Evolutionary conservation across 2,888 invertebrate genomes (phyloP), one percentile per base, ranked within the genome.

Genomic region (Xestia sexstrigata): DNA sequence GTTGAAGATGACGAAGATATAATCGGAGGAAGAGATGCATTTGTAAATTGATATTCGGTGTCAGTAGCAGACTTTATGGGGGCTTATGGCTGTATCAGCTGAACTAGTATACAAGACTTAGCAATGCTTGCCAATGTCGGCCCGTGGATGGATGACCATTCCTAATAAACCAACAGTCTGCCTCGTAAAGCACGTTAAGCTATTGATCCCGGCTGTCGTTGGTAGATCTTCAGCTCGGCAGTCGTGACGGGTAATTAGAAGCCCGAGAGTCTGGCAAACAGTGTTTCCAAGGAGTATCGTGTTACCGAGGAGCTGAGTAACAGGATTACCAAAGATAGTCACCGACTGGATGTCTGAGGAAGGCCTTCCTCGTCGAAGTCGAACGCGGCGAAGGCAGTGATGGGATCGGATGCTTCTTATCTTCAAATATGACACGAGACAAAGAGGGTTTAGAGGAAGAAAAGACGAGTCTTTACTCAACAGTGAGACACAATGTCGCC

Each of bases 1-100:
- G 83, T 35, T 15, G 0, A n/a, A 69, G 35, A 76, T 68, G 79
- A 78, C 78, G 83, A 49, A 68, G 30, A 39, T 47, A 26, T 7
- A 23, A 35, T 15, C 68, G 17, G 11, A 55, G 55, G 52, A 47
- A n/a, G 6, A 42, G 35, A 63, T 79, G 30, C 67, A 83, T 78
- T 45, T 15, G 26, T 23, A 35, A 78, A 62, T 20, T 55, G 15
- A 67, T 45, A n/a, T 75, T 65, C 9, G 62, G 62, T 35, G 62
- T 62, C 62, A 17, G 60, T 30, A 1, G 8, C 8, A 30, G 60
- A 30, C 17, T 30, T 26, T 58, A n/a, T n/a, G n/a, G n/a, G n/a
- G n/a, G n/a, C n/a, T n/a, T n/a, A n/a, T n/a, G n/a, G n/a, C n/a
- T n/a, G n/a, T n/a, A n/a, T n/a, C n/a, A n/a, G n/a, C n/a, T n/a